A percentile compares a stretch with the other conserved stretches of the same genome.
These are phyloP conservation scores for Varanus komodoensis DNA, from an alignment of 2,113 vertebrate genomes.

Conservation along the genomic window DNA sequence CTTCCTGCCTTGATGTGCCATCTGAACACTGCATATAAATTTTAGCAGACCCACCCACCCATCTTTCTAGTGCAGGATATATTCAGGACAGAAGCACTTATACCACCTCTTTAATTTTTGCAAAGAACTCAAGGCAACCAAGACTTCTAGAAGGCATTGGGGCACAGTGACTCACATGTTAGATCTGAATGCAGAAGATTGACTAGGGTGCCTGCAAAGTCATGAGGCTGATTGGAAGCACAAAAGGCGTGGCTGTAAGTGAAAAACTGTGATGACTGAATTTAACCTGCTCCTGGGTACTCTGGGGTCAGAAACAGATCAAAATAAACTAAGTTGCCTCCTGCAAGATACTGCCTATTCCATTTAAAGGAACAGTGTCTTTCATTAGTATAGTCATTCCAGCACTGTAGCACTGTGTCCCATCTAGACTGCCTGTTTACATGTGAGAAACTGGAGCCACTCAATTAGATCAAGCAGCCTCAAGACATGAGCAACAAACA, in stretches of 20 bases:
- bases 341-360: neutral
- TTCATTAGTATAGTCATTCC: slow-evolving; percentile 8
- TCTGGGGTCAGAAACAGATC: neutral
- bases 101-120: too few relatives aligned
- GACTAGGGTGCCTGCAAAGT: neutral
- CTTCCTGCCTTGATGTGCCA: too few relatives aligned
- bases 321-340: neutral
- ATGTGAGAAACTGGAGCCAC: slow-evolving; percentile 23
- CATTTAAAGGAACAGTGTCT: neutral
- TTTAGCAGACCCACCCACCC: too few relatives aligned
- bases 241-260: neutral
- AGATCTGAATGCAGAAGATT: neutral
- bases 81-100: neutral
- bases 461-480: slow-evolving; percentile 2
- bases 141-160: too few relatives aligned
- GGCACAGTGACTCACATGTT: too few relatives aligned
- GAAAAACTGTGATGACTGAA: neutral
- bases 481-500: slow-evolving; percentile 40
- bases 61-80: neutral
- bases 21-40: too few relatives aligned
- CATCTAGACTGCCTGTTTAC: neutral
- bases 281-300: neutral
- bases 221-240: neutral
- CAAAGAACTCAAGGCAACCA: too few relatives aligned
- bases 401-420: neutral